Evolutionary conservation across 1,140 invertebrate species (phyloP), one percentile per base, ranked within the genome.

Genomic region (Chironomus tepperi): DNA sequence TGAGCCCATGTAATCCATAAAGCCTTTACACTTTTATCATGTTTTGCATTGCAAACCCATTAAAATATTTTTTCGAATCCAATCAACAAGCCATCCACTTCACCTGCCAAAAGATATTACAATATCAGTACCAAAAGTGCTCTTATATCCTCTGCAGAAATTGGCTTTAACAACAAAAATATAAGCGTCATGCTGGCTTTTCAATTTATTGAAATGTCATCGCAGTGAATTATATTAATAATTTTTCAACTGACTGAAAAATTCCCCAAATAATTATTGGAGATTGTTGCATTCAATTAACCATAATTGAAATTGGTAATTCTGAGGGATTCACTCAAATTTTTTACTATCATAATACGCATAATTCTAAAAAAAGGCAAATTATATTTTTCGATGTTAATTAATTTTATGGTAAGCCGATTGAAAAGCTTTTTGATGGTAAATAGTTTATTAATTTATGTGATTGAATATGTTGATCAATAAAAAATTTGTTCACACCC

Each of bases 281-380:
- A 57, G 47, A n/a, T 57, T 57, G 47, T n/a, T 57, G 47, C n/a
- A 57, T 57, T 57, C 47, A 57, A 57, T 57, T 57, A 57, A 57
- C 47, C 47, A 57, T 34, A 34, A 34, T 34, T 34, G 24, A 34
- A 34, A 34, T 34, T 34, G 24, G 24, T 34, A 34, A 34, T 34
- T 34, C 24, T 34, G 24, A 34, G 24, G 24, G 24, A 34, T 34
- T 34, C 24, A 2, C 24, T 34, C 24, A 2, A 1, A 34, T 2
- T 34, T 34, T 34, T 34, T 34, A 34, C 5, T 1, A 34, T 34
- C 1, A 34, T 34, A 34, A 34, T 34, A 1, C 24, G 24, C 24
- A 34, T 34, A 34, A 5, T 34, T 34, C 24, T 34, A 57, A 57
- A 47, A 57, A 57, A n/a, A n/a, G n/a, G 47, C 47, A n/a, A 57